These are phyloP conservation scores for Drosophila lacicola DNA, from an alignment of 2,888 invertebrate genomes.

Conservation along the genomic window DNA sequence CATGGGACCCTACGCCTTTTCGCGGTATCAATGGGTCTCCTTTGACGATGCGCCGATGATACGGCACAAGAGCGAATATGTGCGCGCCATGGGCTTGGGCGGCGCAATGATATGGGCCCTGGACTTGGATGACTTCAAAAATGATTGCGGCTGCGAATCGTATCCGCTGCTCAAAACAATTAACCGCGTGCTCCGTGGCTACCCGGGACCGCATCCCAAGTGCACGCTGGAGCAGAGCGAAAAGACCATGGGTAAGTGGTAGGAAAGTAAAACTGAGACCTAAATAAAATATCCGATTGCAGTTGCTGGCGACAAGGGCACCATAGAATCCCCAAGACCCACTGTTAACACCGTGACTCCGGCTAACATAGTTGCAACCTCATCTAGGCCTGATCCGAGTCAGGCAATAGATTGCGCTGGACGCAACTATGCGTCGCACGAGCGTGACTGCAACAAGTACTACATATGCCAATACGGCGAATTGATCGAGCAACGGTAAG, in stretches of 20 bases:
- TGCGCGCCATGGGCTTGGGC: constrained; percentile 91
- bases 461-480: constrained; percentile 92
- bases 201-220: constrained; percentile 88
- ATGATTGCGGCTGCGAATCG: constrained; percentile 92
- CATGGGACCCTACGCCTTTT: constrained; percentile 95
- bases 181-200: constrained; percentile 91
- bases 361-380: constrained; percentile 26
- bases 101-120: constrained; percentile 96
- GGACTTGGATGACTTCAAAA: constrained; percentile 94
- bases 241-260: constrained; percentile 81
- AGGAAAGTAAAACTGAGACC: too few species aligned
- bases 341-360: constrained; percentile 39
- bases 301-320: constrained; percentile 61
- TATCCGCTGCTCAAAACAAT: constrained; percentile 92
- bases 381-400: constrained; percentile 26
- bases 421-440: constrained; percentile 87
- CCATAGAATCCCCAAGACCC: constrained; percentile 45
- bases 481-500: constrained; percentile 87
- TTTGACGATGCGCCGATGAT: constrained; percentile 95
- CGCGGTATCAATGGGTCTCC: constrained; percentile 95
- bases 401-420: constrained; percentile 69
- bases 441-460: constrained; percentile 91
- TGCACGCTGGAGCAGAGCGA: constrained; percentile 86
- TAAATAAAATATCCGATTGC: background rate
- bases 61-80: constrained; percentile 92